Evolutionary conservation across 2,113 vertebrate genomes (phyloP).

Genomic region (Ancistrus triradiatus): DNA sequence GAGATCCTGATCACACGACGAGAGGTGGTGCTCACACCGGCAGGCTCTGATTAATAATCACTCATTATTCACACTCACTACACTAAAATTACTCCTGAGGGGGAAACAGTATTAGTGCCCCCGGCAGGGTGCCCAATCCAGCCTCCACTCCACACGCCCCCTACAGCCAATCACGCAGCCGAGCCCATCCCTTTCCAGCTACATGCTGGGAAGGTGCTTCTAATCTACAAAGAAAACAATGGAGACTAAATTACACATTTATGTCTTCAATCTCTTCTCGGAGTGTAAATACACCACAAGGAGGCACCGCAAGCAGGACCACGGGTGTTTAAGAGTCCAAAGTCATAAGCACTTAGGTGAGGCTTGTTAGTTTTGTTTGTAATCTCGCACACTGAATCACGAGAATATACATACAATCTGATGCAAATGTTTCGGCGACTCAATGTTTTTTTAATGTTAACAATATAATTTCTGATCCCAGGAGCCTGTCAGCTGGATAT

Average conservation of each 20-base stretch:
- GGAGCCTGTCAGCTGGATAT: no score
- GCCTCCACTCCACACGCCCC: conserved; percentile 69
- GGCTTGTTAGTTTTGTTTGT: no score
- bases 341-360: no score
- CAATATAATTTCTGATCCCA: no score
- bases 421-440: no score
- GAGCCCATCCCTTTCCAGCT: conserved; percentile 62
- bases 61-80: conserved; percentile 93
- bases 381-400: no score
- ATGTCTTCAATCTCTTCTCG: conserved; percentile 51
- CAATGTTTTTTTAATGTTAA: no score
- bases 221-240: conserved; percentile 59
- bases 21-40: conserved; percentile 58
- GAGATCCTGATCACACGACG: conserved; percentile 26
- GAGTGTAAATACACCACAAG: conserved; percentile 55
- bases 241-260: conserved; percentile 58
- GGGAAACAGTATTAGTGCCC: conserved; percentile 85
- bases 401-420: no score
- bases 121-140: conserved; percentile 76
- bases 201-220: conserved; percentile 49
- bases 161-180: conserved; percentile 77
- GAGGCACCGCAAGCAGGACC: conserved; percentile 37
- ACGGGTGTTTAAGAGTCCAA: conserved; percentile 37
- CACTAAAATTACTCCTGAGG: conserved; percentile 82
- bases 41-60: conserved; percentile 87